phyloP scores from a whole-genome alignment of 2,888 invertebrate genomes.

The Lepidochrysops patricia region DNA sequence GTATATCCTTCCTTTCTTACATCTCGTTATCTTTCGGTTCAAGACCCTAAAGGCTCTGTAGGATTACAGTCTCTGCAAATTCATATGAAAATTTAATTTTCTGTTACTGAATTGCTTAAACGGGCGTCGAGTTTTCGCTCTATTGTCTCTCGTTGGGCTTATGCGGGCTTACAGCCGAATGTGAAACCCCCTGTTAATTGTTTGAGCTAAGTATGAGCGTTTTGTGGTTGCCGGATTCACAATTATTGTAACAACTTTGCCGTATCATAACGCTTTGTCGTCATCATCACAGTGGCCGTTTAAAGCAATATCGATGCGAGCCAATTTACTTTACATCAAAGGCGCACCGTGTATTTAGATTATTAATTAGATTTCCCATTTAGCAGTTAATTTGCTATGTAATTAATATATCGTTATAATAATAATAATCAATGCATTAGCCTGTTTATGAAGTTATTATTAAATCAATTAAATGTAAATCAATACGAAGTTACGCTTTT shows the following conservation, averaged over 20 bases:
- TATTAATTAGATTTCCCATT: background rate
- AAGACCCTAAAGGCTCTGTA: constrained; percentile 54
- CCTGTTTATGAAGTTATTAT: background rate
- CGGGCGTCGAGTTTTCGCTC: constrained; percentile 54
- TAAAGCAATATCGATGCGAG: constrained; percentile 23
- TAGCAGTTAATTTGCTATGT: background rate
- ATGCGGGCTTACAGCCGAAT: constrained; percentile 60
- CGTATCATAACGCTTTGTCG: constrained; percentile 52
- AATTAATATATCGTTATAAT: background rate
- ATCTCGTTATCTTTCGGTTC: constrained; percentile 58
- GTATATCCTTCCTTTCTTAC: constrained; percentile 51
- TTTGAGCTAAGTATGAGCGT: constrained; percentile 61
- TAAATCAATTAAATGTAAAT: background rate
- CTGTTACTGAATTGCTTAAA: constrained; percentile 62
- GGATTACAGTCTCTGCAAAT: constrained; percentile 55
- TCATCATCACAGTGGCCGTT: constrained; percentile 43
- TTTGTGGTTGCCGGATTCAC: constrained; percentile 54
- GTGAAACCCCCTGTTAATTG: constrained; percentile 64
- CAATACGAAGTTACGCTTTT: background rate
- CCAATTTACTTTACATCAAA: constrained; percentile 31
- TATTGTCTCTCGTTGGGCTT: constrained; percentile 59
- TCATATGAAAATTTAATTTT: constrained; percentile 71
- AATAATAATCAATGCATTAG: background rate
- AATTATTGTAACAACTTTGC: constrained; percentile 59
- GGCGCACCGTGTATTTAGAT: background rate